Percentiles rank a stretch among this genome's conserved stretches.
phyloP scores from a whole-genome alignment of 2,797 vertebrate species.

The Okamejei kenojei region DNA sequence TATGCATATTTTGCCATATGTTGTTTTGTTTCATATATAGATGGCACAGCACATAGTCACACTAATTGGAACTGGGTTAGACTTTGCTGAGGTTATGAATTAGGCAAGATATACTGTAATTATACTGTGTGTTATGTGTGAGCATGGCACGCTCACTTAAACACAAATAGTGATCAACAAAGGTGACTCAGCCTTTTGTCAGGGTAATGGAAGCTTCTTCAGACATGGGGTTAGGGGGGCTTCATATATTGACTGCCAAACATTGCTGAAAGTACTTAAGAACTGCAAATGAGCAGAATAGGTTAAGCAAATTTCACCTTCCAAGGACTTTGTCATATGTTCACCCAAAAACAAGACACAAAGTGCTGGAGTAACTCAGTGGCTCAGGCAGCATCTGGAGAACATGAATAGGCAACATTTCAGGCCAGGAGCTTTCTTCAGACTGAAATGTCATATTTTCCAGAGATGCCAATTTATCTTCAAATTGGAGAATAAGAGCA shows the following conservation, averaged over 20 bases:
- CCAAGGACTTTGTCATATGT: background rate
- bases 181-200: background rate
- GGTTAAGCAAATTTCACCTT: background rate
- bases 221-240: background rate
- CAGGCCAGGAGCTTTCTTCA: no score
- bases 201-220: background rate
- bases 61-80: constrained; percentile 15
- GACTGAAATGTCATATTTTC: no score
- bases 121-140: background rate
- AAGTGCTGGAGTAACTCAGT: no score
- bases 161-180: background rate
- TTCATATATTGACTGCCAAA: background rate
- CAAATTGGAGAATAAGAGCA: background rate
- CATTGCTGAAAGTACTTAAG: background rate
- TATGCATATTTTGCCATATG: background rate
- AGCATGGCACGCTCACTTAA: background rate
- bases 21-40: constrained; percentile 5
- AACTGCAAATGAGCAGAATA: background rate
- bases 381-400: no score
- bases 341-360: no score
- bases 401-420: no score
- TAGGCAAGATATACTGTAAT: background rate
- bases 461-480: background rate
- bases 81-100: constrained; percentile 1
- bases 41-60: background rate